Percentiles rank a stretch among this genome's conserved stretches.
Conservation (phyloP, 2,888 invertebrate species). For the Noctuana brunneofusca region DNA sequence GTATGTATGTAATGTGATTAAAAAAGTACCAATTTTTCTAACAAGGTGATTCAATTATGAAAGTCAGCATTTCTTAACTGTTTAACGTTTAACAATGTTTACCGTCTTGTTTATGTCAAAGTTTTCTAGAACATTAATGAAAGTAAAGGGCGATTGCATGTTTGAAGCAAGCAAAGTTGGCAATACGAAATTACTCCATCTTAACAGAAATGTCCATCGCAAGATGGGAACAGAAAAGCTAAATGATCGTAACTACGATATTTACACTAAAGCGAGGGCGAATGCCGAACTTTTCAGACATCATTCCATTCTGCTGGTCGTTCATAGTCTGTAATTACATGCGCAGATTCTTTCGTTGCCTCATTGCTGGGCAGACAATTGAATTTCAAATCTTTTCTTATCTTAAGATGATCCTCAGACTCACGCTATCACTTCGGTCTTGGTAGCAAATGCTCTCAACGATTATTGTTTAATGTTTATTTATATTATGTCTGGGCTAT, state of each 20-base stretch:
- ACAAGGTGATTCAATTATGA: neutral
- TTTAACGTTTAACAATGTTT: neutral
- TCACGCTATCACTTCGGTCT: conserved; percentile 36
- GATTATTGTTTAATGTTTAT: conserved; percentile 44
- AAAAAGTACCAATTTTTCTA: neutral
- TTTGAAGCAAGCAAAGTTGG: conserved; percentile 21
- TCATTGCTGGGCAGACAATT: conserved; percentile 60
- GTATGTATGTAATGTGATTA: neutral
- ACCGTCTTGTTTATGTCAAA: conserved; percentile 11
- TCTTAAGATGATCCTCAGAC: conserved; percentile 49
- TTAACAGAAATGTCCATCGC: conserved; percentile 33
- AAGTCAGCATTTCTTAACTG: neutral
- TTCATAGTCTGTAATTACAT: conserved; percentile 67
- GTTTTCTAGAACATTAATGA: neutral
- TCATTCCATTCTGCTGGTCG: conserved; percentile 55
- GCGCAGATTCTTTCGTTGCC: conserved; percentile 62
- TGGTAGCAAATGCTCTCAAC: conserved; percentile 39
- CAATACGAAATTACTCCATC: conserved; percentile 28
- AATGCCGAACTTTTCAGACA: conserved; percentile 67
- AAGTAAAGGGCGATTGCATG: conserved; percentile 15
- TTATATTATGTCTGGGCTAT: conserved; percentile 51
- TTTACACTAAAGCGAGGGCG: conserved; percentile 47
- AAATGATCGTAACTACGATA: conserved; percentile 50
- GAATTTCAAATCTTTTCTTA: conserved; percentile 60
- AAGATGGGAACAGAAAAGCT: conserved; percentile 42